Base-by-base conservation (phyloP, 1,140 invertebrate genomes). In the Caenorhabditis brenneri region DNA sequence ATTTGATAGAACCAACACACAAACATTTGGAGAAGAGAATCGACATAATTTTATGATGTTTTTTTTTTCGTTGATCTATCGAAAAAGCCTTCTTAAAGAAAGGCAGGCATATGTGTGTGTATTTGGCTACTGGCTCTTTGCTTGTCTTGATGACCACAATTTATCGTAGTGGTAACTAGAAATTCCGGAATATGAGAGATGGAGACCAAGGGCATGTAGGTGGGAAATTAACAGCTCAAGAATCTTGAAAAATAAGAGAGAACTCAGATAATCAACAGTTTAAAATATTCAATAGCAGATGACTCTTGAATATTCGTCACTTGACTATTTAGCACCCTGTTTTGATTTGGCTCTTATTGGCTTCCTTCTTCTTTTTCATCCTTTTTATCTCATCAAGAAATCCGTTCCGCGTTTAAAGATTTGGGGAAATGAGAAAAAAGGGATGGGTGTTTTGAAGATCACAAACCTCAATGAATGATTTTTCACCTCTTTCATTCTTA, bases 111-210 rank as follows among this genome's bases (percentile, higher is more conserved):
- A 36, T 36, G 15, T 65, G 31, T 33, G 24, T 12, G 24, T 31
- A 10, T 29, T 16, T 51, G 49, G 49, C n/a, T n/a, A n/a, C n/a
- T n/a, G n/a, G n/a, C n/a, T n/a, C 12, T 42, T 27, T 12, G 22
- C 31, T 65, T 19, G 53, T 27, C 53, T 55, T n/a, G 12, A 65
- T 42, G 36, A 74, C 33, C 65, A 74, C 36, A 74, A 74, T 74
- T 74, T 74, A 74, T 74, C 36, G 36, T 65, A 65, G 58, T 19
- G 19, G n/a, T n/a, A n/a, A 65, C 58, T 33, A 65, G 15, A 65
- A 36, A 36, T 55, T 2, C 7, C 9, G 27, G 53, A 51, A 51
- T 51, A 51, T 51, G 48, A 51, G 19, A 51, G n/a, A 2, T 19
- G 48, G 19, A 51, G 48, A 19, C n/a, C 15, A 6, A 19, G 15